Conservation (phyloP, 2,113 vertebrate genomes). For the Cygnus buccinator region DNA sequence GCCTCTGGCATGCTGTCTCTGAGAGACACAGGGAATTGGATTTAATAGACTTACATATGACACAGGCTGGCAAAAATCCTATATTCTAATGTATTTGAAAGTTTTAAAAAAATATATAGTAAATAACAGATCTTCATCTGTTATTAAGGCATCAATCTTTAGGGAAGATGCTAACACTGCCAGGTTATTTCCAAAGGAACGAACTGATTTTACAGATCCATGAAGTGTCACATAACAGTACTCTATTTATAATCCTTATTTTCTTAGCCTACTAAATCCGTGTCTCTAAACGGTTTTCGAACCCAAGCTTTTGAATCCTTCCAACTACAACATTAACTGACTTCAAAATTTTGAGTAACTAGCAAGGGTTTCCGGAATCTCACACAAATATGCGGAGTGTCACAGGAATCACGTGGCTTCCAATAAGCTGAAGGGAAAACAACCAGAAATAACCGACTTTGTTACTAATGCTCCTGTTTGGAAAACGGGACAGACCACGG, state of each 20-base stretch:
- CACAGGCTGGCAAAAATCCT: neutral
- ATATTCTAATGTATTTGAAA: neutral
- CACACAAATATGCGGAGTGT: neutral
- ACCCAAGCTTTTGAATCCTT: neutral
- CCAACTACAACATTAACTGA: neutral
- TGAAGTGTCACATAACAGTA: neutral
- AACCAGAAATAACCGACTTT: neutral
- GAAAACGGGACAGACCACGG: neutral
- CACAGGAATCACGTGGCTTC: neutral
- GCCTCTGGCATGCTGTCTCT: neutral
- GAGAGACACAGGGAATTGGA: neutral
- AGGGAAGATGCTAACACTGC: neutral
- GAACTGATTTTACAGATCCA: neutral
- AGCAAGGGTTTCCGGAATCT: neutral
- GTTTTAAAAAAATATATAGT: neutral
- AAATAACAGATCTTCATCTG: neutral
- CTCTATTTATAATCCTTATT: neutral
- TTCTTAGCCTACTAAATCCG: neutral
- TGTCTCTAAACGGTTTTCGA: conserved; percentile 7
- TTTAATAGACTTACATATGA: conserved; percentile 2
- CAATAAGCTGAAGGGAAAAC: neutral
- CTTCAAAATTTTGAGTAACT: neutral
- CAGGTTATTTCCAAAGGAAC: neutral
- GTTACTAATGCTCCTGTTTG: neutral
- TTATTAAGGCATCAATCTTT: neutral